phyloP scores from a whole-genome alignment of 2,888 invertebrate species.

The Megamerina dolium region DNA sequence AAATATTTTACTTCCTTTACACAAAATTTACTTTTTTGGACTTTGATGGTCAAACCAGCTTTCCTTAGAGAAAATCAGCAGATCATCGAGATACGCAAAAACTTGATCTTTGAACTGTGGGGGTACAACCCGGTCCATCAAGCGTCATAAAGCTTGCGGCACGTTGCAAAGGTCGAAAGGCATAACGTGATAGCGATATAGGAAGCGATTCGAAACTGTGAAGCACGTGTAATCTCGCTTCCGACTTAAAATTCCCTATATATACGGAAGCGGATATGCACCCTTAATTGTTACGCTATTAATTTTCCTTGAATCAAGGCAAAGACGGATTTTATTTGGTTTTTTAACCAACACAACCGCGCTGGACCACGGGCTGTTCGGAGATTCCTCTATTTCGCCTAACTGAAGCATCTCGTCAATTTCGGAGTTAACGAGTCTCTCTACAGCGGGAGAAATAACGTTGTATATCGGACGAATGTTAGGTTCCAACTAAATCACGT shows the following conservation, averaged over 20 bases:
- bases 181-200: too few species aligned
- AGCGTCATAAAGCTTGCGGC: too few species aligned
- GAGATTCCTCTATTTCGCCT: slow-evolving; percentile 6
- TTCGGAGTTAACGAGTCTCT: slow-evolving; percentile 6
- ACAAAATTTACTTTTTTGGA: slow-evolving; percentile 1
- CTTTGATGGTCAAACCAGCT: slow-evolving; percentile 7
- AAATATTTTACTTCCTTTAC: slow-evolving; percentile 4
- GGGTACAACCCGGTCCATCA: too few species aligned
- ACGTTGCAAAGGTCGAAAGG: too few species aligned
- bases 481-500: slow-evolving; percentile 3
- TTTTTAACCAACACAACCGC: slow-evolving; percentile 4
- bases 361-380: slow-evolving; percentile 8
- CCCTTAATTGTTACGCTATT: slow-evolving; percentile 4
- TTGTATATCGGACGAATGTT: slow-evolving; percentile 6
- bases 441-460: slow-evolving; percentile 7
- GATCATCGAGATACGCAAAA: too few species aligned
- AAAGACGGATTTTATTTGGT: slow-evolving; percentile 6
- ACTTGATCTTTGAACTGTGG: too few species aligned
- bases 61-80: too few species aligned
- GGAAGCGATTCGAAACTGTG: too few species aligned
- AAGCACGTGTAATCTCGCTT: too few species aligned
- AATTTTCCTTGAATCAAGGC: slow-evolving; percentile 3
- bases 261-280: slow-evolving; percentile 7
- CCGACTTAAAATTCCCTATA: slow-evolving; percentile 3
- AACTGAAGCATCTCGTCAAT: slow-evolving; percentile 7